Percentiles rank a stretch among this genome's conserved stretches.
These are phyloP conservation scores for Drosophila truncata DNA, from an alignment of 1,140 invertebrate species.

Conservation along the genomic window DNA sequence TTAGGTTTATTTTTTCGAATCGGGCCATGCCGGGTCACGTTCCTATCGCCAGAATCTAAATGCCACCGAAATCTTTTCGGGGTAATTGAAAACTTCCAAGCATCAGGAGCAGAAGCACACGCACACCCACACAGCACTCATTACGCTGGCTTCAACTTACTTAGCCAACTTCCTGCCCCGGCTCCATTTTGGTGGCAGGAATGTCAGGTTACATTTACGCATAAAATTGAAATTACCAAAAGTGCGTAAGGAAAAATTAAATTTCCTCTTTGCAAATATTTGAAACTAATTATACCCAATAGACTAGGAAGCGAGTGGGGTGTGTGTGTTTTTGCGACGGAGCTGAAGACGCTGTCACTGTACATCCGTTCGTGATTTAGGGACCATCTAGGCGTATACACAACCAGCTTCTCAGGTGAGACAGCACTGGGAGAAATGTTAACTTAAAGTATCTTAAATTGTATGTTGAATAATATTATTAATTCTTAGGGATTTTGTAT, in stretches of 20 bases:
- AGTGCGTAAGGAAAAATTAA: conserved; percentile 73
- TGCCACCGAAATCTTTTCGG: conserved; percentile 31
- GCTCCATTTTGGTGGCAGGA: conserved; percentile 10
- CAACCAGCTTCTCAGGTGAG: conserved; percentile 38
- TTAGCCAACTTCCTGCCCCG: conserved; percentile 23
- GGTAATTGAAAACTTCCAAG: conserved; percentile 53
- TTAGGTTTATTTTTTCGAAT: conserved; percentile 24
- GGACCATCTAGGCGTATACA: conserved; percentile 38
- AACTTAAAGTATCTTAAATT: background rate
- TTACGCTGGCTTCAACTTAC: conserved; percentile 37
- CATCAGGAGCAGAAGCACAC: conserved; percentile 4
- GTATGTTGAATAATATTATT: background rate
- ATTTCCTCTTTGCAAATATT: conserved; percentile 79
- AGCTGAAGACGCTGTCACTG: conserved; percentile 49
- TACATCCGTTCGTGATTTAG: conserved; percentile 78
- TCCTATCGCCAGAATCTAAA: conserved; percentile 44
- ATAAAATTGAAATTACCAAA: conserved; percentile 66
- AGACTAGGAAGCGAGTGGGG: conserved; percentile 51
- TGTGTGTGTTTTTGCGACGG: background rate
- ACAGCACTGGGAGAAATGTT: conserved; percentile 22
- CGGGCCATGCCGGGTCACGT: conserved; percentile 39
- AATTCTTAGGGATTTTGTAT: too few relatives aligned
- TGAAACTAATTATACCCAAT: conserved; percentile 84
- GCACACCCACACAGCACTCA: conserved; percentile 26
- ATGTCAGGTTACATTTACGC: conserved; percentile 55